Conservation (phyloP, 2,888 invertebrate species). For the Polydesmus complanatus region DNA sequence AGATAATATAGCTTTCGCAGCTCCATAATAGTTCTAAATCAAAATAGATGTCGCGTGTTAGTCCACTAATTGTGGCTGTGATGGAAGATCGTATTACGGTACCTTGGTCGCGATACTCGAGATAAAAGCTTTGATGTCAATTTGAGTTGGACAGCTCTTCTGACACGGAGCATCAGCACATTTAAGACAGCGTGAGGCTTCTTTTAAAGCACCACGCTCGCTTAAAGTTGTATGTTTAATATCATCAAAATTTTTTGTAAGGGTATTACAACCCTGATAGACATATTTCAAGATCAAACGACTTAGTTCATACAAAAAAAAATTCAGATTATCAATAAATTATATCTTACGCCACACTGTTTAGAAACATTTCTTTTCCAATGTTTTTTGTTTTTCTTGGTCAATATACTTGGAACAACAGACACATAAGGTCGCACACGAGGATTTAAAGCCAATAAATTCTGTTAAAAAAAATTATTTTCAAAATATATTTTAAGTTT, state of each 20-base stretch:
- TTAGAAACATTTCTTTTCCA: slow-evolving; percentile 90
- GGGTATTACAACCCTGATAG: slow-evolving; percentile 48
- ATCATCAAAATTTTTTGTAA: slow-evolving; percentile 81
- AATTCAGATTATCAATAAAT: no score
- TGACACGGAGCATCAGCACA: slow-evolving; percentile 96
- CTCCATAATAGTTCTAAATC: slow-evolving; percentile 85
- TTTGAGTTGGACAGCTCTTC: slow-evolving; percentile 94
- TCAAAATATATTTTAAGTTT: no score
- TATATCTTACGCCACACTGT: slow-evolving; percentile 67
- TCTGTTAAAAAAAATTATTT: slow-evolving; percentile 62
- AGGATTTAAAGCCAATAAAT: slow-evolving; percentile 72
- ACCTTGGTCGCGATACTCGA: slow-evolving; percentile 91
- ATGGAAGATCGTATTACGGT: slow-evolving; percentile 15
- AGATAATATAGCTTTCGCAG: slow-evolving; percentile 82
- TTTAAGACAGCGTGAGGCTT: slow-evolving; percentile 76
- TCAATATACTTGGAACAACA: slow-evolving; percentile 65
- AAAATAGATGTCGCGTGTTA: background rate
- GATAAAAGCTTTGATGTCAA: slow-evolving; percentile 93
- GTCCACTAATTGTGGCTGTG: background rate
- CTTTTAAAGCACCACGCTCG: slow-evolving; percentile 81
- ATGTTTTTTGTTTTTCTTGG: slow-evolving; percentile 74
- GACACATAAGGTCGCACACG: slow-evolving; percentile 58
- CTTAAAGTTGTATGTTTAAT: slow-evolving; percentile 94
- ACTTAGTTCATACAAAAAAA: background rate
- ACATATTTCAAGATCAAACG: slow-evolving; percentile 2